Conservation (phyloP, 2,888 invertebrate species). For the Cecidostiba fungosa region DNA sequence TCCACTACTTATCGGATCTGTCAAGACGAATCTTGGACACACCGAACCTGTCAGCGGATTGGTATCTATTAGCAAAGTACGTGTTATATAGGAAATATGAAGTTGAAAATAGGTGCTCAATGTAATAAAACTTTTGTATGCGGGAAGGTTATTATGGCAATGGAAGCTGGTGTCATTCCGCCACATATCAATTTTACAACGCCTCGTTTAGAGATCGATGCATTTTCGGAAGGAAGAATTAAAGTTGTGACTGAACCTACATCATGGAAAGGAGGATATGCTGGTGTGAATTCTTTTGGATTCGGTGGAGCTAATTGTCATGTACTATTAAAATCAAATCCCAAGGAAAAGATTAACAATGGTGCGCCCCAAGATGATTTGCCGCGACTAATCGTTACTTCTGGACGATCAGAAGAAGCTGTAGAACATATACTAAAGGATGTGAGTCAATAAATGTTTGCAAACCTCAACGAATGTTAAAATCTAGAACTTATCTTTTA, state of each 20-base stretch:
- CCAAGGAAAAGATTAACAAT: constrained; percentile 83
- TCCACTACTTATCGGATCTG: constrained; percentile 91
- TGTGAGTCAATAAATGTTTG: constrained; percentile 74
- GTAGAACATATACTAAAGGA: constrained; percentile 82
- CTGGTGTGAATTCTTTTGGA: constrained; percentile 94
- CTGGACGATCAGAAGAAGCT: constrained; percentile 85
- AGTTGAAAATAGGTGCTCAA: neutral
- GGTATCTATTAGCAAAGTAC: constrained; percentile 90
- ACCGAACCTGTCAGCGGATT: constrained; percentile 92
- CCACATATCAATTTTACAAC: constrained; percentile 90
- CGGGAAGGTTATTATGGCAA: constrained; percentile 87
- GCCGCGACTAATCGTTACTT: constrained; percentile 87
- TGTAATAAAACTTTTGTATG: neutral
- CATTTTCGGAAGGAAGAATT: constrained; percentile 84
- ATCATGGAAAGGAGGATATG: constrained; percentile 86
- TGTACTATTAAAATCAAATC: constrained; percentile 84
- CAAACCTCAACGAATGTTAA: neutral
- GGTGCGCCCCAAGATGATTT: constrained; percentile 83
- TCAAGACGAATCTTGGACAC: constrained; percentile 97
- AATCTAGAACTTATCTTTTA: constrained; percentile 75
- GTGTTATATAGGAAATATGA: neutral
- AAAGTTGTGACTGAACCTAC: constrained; percentile 87
- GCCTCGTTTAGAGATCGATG: constrained; percentile 83
- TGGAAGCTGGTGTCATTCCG: constrained; percentile 89
- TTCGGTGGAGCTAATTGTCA: constrained; percentile 95